Evolutionary conservation across 2,888 invertebrate genomes (phyloP), one percentile per base, ranked within the genome.

Genomic region (Polydrusus cervinus): DNA sequence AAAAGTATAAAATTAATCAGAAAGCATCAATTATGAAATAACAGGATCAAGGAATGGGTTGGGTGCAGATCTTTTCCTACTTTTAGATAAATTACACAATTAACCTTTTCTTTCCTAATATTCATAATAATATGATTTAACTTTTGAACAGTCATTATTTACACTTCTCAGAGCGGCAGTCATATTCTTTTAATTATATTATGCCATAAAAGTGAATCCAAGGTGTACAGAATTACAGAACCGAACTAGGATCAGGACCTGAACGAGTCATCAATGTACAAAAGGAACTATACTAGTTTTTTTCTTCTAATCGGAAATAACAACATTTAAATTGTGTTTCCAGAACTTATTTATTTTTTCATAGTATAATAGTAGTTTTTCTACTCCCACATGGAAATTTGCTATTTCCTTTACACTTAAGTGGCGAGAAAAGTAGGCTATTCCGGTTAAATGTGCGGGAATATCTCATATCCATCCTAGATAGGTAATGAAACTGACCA

Each of bases 141-240:
- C 68, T 55, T 68, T 68, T 55, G 40, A 57, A 68, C 68, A 55
- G 68, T 68, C 57, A 68, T 68, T 68, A 68, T 68, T 45, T 53
- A 55, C 57, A 68, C 57, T 67, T 67, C 43, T 67, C 11, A 20
- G 40, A 51, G 40, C 18, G 20, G 40, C 53, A 57, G 68, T 55
- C 57, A n/a, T 67, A 49, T 68, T 55, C 20, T 57, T 68, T 68
- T 68, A 68, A 68, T 68, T 57, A 68, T 68, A 57, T 68, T 57
- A 68, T 68, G 68, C 68, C 45, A 57, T 68, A 68, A 68, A 68
- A 68, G 68, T 55, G 16, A 57, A 68, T 25, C 30, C 68, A 57
- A 68, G 55, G 68, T 55, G 30, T 68, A 57, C 40, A 13, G 8
- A 68, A 11, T 45, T 30, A 11, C 57, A 68, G 55, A 40, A 55